Percentiles rank a stretch among this genome's conserved stretches.
These are phyloP conservation scores for Gymnocypris eckloni DNA, from an alignment of 2,797 vertebrate species.

Conservation along the genomic window DNA sequence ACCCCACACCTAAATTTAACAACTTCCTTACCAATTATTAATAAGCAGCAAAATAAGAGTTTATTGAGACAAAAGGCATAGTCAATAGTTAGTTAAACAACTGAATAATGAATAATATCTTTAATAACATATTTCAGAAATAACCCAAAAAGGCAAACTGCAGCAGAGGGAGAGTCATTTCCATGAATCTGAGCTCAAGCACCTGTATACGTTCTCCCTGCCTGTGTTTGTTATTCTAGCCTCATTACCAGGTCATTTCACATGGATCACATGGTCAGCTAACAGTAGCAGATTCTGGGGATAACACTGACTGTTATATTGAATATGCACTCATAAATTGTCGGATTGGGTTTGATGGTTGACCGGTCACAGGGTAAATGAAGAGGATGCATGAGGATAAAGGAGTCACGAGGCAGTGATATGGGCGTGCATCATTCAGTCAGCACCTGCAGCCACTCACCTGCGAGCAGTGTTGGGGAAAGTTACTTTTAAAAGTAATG, in stretches of 20 bases:
- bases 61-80: not conserved
- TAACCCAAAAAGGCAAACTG: not conserved
- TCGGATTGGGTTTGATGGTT: constrained; percentile 10
- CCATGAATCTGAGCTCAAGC: constrained; percentile 40
- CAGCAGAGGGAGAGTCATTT: constrained; percentile 26
- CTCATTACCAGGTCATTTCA: too few species aligned
- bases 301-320: too few species aligned
- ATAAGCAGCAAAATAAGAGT: not conserved
- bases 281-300: too few species aligned
- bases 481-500: too few species aligned
- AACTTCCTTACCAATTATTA: too few species aligned
- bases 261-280: too few species aligned
- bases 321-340: too few species aligned
- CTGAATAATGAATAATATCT: not conserved
- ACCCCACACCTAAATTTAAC: too few species aligned
- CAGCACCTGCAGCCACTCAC: not conserved
- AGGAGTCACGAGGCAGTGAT: constrained; percentile 20
- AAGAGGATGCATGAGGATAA: constrained; percentile 8
- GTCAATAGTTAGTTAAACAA: not conserved
- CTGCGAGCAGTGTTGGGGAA: not conserved
- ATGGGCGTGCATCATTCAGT: not conserved
- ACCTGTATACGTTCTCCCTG: constrained; percentile 27
- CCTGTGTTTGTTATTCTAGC: constrained; percentile 45
- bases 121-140: not conserved
- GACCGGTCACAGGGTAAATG: constrained; percentile 16